Conservation (phyloP, 2,797 vertebrate genomes). For the Coracias cyanogaster region DNA sequence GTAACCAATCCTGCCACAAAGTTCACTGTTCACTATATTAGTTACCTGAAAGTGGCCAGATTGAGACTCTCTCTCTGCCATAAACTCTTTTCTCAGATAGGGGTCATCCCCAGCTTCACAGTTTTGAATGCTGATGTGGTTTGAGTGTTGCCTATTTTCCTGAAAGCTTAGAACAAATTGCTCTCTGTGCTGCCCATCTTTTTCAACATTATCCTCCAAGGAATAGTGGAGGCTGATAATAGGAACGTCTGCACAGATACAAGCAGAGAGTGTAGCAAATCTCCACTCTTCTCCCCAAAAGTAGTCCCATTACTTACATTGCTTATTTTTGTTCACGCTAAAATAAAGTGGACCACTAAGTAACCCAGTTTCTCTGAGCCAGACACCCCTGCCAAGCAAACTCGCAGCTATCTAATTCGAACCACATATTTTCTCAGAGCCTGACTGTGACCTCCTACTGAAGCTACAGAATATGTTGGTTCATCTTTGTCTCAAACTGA, state of each 20-base stretch:
- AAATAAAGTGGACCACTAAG: not conserved
- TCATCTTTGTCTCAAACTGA: not conserved
- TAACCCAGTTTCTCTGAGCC: not conserved
- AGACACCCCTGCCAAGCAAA: not conserved
- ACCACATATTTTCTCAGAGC: not conserved
- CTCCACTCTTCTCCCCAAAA: not conserved
- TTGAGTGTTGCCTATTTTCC: constrained; percentile 21
- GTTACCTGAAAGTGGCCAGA: not conserved
- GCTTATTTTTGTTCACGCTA: not conserved
- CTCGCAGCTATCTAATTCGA: not conserved
- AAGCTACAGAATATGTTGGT: not conserved
- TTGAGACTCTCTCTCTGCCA: not conserved
- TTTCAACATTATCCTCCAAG: constrained; percentile 31
- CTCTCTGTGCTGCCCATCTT: not conserved
- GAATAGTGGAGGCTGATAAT: not conserved
- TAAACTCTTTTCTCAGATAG: not conserved
- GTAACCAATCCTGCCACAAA: not conserved
- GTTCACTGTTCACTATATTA: not conserved
- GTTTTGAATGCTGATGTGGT: constrained; percentile 35
- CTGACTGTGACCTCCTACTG: not conserved
- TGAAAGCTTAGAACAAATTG: constrained; percentile 42
- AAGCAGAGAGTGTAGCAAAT: not conserved
- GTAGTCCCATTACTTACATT: not conserved
- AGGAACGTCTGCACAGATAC: not conserved
- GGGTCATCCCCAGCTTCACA: constrained; percentile 2